Conservation (phyloP, 2,888 invertebrate species). For the Meteorus cinctellus region DNA sequence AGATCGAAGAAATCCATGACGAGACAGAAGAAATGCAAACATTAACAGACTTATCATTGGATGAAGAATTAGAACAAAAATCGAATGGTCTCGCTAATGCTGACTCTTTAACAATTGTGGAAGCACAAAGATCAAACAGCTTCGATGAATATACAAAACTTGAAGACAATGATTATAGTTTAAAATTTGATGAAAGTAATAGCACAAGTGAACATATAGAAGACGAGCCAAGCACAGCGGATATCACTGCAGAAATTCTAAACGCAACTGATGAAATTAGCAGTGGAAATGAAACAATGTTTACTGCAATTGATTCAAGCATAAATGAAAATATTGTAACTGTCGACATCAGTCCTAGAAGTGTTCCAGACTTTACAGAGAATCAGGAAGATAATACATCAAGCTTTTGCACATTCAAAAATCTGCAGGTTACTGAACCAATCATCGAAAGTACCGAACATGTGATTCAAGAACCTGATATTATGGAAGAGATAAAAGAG, state of each 20-base stretch:
- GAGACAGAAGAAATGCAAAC: constrained; percentile 26
- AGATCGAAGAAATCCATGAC: constrained; percentile 29
- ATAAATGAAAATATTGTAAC: constrained; percentile 21
- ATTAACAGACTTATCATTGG: constrained; percentile 8
- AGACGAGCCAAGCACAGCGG: background rate
- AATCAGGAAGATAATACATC: background rate
- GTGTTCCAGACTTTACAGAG: background rate
- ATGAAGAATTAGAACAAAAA: constrained; percentile 2
- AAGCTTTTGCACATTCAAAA: constrained; percentile 19
- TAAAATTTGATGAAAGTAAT: background rate
- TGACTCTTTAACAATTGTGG: constrained; percentile 13
- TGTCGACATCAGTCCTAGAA: constrained; percentile 21
- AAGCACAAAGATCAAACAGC: background rate
- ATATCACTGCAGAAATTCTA: background rate
- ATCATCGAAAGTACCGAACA: background rate
- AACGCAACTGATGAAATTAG: constrained; percentile 14
- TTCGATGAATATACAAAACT: constrained; percentile 9
- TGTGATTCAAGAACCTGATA: background rate
- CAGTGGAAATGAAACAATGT: constrained; percentile 14
- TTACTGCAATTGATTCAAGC: constrained; percentile 16
- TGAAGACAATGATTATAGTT: background rate
- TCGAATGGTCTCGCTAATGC: constrained; percentile 21
- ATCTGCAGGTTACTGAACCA: constrained; percentile 14
- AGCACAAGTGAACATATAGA: constrained; percentile 10
- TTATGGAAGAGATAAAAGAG: constrained; percentile 27